These are phyloP conservation scores for Meriones psammophilus DNA, from an alignment of 2,797 vertebrate genomes.

Conservation along the genomic window DNA sequence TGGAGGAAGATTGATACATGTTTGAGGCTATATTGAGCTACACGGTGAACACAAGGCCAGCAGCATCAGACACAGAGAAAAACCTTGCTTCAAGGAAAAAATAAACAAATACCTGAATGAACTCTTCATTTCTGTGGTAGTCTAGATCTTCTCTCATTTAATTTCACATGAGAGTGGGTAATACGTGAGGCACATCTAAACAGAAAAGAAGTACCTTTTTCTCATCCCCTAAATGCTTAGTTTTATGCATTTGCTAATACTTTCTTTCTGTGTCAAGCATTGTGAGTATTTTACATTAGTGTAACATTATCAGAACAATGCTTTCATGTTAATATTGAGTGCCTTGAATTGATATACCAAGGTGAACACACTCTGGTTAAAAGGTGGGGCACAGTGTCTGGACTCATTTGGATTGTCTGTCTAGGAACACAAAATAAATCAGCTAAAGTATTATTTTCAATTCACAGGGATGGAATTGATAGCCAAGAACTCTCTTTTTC, in stretches of 20 bases:
- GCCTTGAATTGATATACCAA: constrained; percentile 34
- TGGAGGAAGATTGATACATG: neutral
- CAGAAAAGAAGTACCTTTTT: neutral
- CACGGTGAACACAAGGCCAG: neutral
- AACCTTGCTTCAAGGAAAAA: neutral
- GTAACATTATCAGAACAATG: neutral
- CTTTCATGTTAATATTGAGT: constrained; percentile 8
- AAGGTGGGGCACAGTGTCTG: neutral
- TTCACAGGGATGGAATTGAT: constrained; percentile 13
- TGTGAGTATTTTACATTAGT: constrained; percentile 43
- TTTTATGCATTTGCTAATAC: neutral
- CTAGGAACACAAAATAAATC: neutral
- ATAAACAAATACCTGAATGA: neutral
- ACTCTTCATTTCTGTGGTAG: constrained; percentile 44
- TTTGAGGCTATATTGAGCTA: neutral
- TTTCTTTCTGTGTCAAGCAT: constrained; percentile 14
- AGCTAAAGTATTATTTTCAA: constrained; percentile 37
- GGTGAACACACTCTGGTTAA: constrained; percentile 1
- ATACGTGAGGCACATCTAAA: neutral
- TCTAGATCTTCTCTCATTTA: neutral
- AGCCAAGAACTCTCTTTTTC: constrained; percentile 34
- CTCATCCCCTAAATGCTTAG: neutral
- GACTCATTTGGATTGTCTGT: constrained; percentile 49
- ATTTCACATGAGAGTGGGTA: neutral
- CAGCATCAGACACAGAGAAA: neutral